A percentile compares a stretch with the other conserved stretches of the same genome.
phyloP scores from a whole-genome alignment of 2,888 invertebrate species.

The Bellardia pandia region DNA sequence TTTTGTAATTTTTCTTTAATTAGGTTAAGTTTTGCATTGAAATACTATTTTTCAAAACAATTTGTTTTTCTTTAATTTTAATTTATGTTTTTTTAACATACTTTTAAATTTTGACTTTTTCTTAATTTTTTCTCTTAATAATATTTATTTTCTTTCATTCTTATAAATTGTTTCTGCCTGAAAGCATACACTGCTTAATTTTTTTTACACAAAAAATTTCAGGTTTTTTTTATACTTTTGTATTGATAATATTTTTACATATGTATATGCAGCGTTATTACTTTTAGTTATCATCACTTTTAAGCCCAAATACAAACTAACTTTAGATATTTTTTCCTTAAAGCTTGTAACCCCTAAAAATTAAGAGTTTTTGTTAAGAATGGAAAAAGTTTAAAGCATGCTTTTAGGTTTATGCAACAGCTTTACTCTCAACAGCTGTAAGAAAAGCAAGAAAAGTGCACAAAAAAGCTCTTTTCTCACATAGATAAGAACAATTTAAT shows the following conservation, averaged over 20 bases:
- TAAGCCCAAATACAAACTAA: constrained; percentile 64
- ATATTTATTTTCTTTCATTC: neutral
- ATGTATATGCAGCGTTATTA: constrained; percentile 28
- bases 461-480: constrained; percentile 19
- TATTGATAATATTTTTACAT: constrained; percentile 20
- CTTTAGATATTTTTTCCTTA: constrained; percentile 54
- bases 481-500: neutral
- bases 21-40: constrained; percentile 12
- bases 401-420: constrained; percentile 45
- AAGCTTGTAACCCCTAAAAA: constrained; percentile 65
- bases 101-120: constrained; percentile 13
- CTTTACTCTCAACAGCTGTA: constrained; percentile 62
- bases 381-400: constrained; percentile 38
- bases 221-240: constrained; percentile 45
- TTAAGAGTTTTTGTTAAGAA: constrained; percentile 29
- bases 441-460: constrained; percentile 30
- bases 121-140: neutral
- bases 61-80: neutral
- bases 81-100: neutral
- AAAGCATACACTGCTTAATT: constrained; percentile 25
- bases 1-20: constrained; percentile 6
- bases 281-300: constrained; percentile 63
- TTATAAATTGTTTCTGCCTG: constrained; percentile 5
- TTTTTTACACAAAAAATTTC: constrained; percentile 10
- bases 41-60: constrained; percentile 3